phyloP scores from a whole-genome alignment of 1,140 invertebrate species.

The Schlechtendalia chinensis region DNA sequence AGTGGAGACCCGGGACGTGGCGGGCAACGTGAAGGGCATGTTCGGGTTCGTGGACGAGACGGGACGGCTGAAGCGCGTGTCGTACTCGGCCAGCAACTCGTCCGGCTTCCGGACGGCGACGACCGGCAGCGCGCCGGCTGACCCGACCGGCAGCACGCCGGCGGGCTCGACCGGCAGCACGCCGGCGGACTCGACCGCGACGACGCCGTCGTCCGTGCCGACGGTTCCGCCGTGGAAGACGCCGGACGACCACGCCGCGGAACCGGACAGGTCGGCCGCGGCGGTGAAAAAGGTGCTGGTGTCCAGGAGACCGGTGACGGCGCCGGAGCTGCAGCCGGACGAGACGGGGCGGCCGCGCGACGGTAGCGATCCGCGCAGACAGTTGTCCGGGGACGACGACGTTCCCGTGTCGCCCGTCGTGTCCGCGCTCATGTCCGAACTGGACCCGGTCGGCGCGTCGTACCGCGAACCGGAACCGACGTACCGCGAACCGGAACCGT shows the following conservation, averaged over 20 bases:
- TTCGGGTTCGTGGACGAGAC: conserved; percentile 80
- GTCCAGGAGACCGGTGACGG: conserved; percentile 56
- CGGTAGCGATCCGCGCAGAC: conserved; percentile 62
- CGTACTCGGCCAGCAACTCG: conserved; percentile 67
- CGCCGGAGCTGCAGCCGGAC: conserved; percentile 52
- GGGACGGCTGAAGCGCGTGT: conserved; percentile 79
- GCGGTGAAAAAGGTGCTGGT: conserved; percentile 55
- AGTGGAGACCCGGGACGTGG: conserved; percentile 76
- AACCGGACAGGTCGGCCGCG: conserved; percentile 55
- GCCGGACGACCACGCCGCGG: conserved; percentile 55
- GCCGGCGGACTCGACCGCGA: not conserved
- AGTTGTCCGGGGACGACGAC: conserved; percentile 57
- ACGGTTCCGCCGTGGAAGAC: conserved; percentile 51
- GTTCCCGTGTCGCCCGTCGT: conserved; percentile 55
- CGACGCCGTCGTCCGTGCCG: conserved; percentile 40
- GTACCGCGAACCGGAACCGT: not conserved
- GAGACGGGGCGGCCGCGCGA: conserved; percentile 55
- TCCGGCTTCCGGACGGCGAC: conserved; percentile 57
- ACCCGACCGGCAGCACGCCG: not conserved
- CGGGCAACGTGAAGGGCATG: conserved; percentile 80
- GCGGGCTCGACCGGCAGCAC: not conserved
- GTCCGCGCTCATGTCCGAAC: conserved; percentile 55
- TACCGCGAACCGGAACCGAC: not conserved
- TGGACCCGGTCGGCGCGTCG: conserved; percentile 46
- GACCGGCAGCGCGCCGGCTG: conserved; percentile 55